Conservation (phyloP, 92 coral and sea anemone genomes). For the Muricea muricata region DNA sequence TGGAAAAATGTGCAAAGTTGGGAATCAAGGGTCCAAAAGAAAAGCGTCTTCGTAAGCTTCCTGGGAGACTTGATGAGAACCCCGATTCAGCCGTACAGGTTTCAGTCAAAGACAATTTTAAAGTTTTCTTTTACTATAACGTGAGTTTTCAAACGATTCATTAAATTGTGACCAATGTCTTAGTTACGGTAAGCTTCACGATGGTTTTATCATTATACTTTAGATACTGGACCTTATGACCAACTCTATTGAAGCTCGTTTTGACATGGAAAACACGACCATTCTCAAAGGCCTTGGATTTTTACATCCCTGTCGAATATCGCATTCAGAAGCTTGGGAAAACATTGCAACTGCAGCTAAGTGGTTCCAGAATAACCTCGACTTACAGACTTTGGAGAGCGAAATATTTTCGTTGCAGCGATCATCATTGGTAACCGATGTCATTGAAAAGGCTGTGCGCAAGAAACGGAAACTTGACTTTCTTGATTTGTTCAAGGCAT, state of each 20-base stretch:
- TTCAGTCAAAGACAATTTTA: conserved; percentile 16
- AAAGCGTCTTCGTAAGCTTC: conserved; percentile 9
- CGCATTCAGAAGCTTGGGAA: conserved; percentile 5
- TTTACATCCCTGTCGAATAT: conserved; percentile 11
- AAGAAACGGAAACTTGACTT: conserved; percentile 9
- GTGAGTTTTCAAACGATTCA: conserved; percentile 10
- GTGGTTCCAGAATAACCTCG: conserved; percentile 1
- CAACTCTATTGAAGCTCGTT: conserved; percentile 16
- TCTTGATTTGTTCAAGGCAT: conserved; percentile 10
- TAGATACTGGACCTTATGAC: conserved; percentile 16
- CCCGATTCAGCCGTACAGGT: conserved; percentile 3
- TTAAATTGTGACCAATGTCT: neutral
- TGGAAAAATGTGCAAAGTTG: neutral
- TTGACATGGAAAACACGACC: conserved; percentile 1
- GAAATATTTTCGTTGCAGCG: conserved; percentile 7
- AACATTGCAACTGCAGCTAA: neutral
- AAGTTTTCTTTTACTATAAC: neutral
- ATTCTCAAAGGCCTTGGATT: neutral
- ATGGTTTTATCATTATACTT: neutral
- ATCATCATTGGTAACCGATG: conserved; percentile 12
- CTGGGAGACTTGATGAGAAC: conserved; percentile 17
- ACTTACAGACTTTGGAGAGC: neutral
- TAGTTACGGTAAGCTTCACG: neutral
- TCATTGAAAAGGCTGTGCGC: neutral
- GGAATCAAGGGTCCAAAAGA: too few relatives aligned